A percentile compares a stretch with the other conserved stretches of the same genome.
These are phyloP conservation scores for Euwallacea similis DNA, from an alignment of 1,140 invertebrate genomes.

Conservation along the genomic window DNA sequence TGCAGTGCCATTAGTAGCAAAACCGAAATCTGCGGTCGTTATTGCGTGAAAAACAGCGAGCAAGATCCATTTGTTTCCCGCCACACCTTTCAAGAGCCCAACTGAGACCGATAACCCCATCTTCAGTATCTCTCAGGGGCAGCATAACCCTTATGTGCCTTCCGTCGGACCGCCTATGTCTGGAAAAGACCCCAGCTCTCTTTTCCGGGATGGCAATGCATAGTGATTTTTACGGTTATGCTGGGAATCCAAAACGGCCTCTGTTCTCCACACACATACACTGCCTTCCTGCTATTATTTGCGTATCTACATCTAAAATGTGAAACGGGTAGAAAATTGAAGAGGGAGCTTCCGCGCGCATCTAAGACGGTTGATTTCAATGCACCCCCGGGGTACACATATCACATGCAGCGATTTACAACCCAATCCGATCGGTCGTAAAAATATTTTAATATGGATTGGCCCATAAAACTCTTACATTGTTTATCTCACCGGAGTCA, in stretches of 20 bases:
- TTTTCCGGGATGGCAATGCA: slow-evolving; percentile 45
- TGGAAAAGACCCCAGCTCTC: slow-evolving; percentile 26
- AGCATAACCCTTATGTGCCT: slow-evolving; percentile 53
- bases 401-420: slow-evolving; percentile 49
- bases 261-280: slow-evolving; percentile 39
- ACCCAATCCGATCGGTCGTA: slow-evolving; percentile 40
- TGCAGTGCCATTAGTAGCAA: slow-evolving; percentile 32
- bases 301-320: slow-evolving; percentile 47
- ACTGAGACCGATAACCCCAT: slow-evolving; percentile 53
- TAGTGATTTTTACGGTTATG: slow-evolving; percentile 56
- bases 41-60: slow-evolving; percentile 47
- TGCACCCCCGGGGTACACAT: slow-evolving; percentile 49
- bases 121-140: slow-evolving; percentile 50
- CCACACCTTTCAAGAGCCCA: slow-evolving; percentile 51
- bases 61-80: slow-evolving; percentile 51
- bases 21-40: slow-evolving; percentile 47
- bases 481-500: too few species aligned
- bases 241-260: slow-evolving; percentile 52
- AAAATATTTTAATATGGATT: slow-evolving; percentile 33
- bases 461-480: too few species aligned
- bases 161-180: slow-evolving; percentile 35
- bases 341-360: slow-evolving; percentile 42
- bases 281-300: slow-evolving; percentile 45
- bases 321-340: slow-evolving; percentile 51
- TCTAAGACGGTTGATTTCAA: slow-evolving; percentile 46